Conservation (phyloP, 2,888 invertebrate genomes). For the Theretra japonica region DNA sequence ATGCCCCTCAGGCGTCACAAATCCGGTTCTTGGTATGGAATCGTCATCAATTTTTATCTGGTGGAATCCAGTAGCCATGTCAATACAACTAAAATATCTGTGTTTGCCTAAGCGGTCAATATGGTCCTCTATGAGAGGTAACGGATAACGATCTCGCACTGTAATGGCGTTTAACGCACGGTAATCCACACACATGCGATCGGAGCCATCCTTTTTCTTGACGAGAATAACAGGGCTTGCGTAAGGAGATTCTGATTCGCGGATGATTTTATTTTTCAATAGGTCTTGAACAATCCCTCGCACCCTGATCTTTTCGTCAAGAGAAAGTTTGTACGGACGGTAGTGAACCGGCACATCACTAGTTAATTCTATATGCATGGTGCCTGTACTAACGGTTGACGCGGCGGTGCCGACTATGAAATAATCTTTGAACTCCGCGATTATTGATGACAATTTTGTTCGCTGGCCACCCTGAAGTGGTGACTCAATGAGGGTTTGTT, state of each 20-base stretch:
- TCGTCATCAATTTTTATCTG: conserved; percentile 37
- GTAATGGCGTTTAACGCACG: conserved; percentile 40
- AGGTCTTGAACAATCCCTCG: conserved; percentile 40
- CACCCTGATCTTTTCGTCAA: conserved; percentile 41
- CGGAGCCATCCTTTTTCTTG: conserved; percentile 40
- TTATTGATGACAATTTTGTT: not conserved
- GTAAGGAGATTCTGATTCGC: conserved; percentile 37
- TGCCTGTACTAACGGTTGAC: conserved; percentile 43
- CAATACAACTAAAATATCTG: conserved; percentile 39
- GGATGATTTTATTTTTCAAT: conserved; percentile 40
- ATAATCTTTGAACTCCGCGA: conserved; percentile 36
- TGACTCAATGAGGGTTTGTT: not conserved
- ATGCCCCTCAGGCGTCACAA: conserved; percentile 38
- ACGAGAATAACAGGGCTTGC: conserved; percentile 38
- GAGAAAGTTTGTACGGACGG: conserved; percentile 42
- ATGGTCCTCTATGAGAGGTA: conserved; percentile 41
- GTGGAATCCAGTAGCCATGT: conserved; percentile 41
- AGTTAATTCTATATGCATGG: conserved; percentile 42
- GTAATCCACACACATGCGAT: conserved; percentile 42
- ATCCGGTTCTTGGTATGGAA: conserved; percentile 36
- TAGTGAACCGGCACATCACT: conserved; percentile 39
- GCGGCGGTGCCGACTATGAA: conserved; percentile 43
- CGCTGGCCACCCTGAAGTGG: not conserved
- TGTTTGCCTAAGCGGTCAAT: conserved; percentile 38
- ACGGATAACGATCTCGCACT: conserved; percentile 41